Conservation (phyloP, 1,140 invertebrate species). For the Anoplophora glabripennis region DNA sequence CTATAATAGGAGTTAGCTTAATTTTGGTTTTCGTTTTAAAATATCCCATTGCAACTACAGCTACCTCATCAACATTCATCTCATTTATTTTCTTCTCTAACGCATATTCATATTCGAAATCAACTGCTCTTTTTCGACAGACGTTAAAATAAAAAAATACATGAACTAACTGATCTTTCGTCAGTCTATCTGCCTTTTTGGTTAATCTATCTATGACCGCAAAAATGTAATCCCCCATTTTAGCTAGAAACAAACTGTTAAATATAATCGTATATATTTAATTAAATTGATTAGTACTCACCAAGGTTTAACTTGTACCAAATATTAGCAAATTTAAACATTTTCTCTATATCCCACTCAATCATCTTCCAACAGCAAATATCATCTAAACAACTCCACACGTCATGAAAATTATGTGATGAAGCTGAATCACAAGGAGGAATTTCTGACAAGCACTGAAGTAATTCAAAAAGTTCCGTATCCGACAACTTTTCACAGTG, state of each 20-base stretch:
- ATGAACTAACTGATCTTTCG: slow-evolving; percentile 54
- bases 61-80: slow-evolving; percentile 56
- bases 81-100: slow-evolving; percentile 49
- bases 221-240: slow-evolving; percentile 49
- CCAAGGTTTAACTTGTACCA: slow-evolving; percentile 51
- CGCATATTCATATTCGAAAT: slow-evolving; percentile 56
- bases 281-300: neutral
- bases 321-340: slow-evolving; percentile 53
- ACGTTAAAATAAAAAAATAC: slow-evolving; percentile 56
- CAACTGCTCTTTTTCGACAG: slow-evolving; percentile 45
- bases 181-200: slow-evolving; percentile 49
- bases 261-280: neutral
- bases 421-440: slow-evolving; percentile 43
- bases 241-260: slow-evolving; percentile 18
- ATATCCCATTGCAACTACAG: slow-evolving; percentile 58
- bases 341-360: slow-evolving; percentile 45
- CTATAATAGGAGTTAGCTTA: slow-evolving; percentile 47
- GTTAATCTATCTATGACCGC: slow-evolving; percentile 50
- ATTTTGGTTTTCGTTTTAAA: slow-evolving; percentile 60
- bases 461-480: slow-evolving; percentile 46
- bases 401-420: slow-evolving; percentile 51
- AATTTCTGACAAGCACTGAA: slow-evolving; percentile 43
- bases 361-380: slow-evolving; percentile 50
- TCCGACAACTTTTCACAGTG: slow-evolving; percentile 49
- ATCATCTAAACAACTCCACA: slow-evolving; percentile 57